These are phyloP conservation scores for Vesta saturnalis DNA, from an alignment of 2,888 invertebrate species.

Conservation along the genomic window DNA sequence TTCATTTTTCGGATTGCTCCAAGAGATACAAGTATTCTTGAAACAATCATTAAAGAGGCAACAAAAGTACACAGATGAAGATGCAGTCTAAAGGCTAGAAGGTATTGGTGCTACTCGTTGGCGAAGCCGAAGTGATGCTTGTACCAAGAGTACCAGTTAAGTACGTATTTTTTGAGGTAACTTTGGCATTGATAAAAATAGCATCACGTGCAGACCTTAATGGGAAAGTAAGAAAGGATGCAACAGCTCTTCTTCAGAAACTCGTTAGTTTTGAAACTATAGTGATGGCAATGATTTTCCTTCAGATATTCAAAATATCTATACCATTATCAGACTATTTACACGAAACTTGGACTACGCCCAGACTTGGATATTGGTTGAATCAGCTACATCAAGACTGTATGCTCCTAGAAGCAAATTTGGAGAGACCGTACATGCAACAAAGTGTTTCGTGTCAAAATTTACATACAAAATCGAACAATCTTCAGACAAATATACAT, in stretches of 20 bases:
- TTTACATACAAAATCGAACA: background rate
- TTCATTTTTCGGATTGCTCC: no score
- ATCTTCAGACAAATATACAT: background rate
- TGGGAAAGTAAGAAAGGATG: background rate
- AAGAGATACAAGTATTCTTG: no score
- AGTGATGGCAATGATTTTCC: background rate
- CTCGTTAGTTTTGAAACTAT: background rate
- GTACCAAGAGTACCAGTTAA: background rate
- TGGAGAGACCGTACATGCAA: background rate
- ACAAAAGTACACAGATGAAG: no score
- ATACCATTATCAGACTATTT: background rate
- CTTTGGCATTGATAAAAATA: background rate
- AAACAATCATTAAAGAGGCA: no score
- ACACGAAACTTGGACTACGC: background rate
- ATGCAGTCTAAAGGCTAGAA: no score
- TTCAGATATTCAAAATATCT: background rate
- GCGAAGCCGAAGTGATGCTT: no score
- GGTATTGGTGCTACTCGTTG: no score
- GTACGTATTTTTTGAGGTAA: background rate
- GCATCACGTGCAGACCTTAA: no score
- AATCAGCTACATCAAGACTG: background rate
- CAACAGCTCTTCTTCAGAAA: background rate
- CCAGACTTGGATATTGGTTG: background rate
- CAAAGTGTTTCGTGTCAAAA: background rate
- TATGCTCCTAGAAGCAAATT: background rate